Conservation (phyloP, 2,888 invertebrate species). For the Chrysolina haemoptera region DNA sequence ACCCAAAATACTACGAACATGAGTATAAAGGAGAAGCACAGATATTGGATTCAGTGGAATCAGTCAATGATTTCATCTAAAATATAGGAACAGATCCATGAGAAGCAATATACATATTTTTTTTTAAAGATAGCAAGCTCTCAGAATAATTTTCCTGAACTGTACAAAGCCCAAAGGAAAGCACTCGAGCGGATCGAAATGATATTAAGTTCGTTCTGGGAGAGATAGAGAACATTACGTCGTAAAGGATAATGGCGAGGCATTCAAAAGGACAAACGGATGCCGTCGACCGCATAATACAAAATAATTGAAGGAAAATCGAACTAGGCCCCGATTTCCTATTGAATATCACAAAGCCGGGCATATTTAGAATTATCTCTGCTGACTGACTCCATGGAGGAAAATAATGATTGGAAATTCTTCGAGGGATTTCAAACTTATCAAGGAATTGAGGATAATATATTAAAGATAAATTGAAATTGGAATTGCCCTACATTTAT, state of each 20-base stretch:
- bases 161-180: neutral
- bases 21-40: no score
- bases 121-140: constrained; percentile 1
- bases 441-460: neutral
- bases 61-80: no score
- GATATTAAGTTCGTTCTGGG: neutral
- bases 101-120: no score
- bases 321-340: constrained; percentile 7
- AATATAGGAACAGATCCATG: no score
- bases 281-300: constrained; percentile 32
- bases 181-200: constrained; percentile 1
- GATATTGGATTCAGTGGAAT: no score
- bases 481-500: no score
- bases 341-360: constrained; percentile 21
- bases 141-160: neutral
- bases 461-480: no score
- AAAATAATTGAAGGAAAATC: constrained; percentile 31
- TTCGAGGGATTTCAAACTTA: neutral
- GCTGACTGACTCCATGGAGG: neutral
- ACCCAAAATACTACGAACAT: no score
- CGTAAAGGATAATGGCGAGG: constrained; percentile 22
- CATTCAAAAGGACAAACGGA: constrained; percentile 27
- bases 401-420: constrained; percentile 7
- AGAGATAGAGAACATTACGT: constrained; percentile 26
- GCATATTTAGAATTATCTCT: constrained; percentile 2